Evolutionary conservation across 2,888 invertebrate genomes (phyloP).

Genomic region (Phymatocera aterrima): DNA sequence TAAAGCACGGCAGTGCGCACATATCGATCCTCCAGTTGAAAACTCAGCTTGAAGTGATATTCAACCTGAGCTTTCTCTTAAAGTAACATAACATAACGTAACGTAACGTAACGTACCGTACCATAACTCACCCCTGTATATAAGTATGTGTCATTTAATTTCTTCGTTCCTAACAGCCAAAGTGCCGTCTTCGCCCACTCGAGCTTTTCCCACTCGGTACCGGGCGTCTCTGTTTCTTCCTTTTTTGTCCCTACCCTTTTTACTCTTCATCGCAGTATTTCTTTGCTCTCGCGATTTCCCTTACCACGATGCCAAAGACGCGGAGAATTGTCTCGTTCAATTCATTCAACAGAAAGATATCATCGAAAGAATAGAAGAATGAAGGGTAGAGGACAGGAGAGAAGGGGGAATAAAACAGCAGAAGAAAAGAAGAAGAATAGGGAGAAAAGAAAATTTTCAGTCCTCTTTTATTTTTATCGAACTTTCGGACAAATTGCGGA

Average conservation of each 20-base stretch:
- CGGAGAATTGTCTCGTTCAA: background rate
- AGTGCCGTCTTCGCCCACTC: slow-evolving; percentile 4
- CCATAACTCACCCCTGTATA: slow-evolving; percentile 33
- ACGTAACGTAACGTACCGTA: background rate
- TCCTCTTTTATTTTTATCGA: slow-evolving; percentile 11
- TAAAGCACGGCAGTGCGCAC: background rate
- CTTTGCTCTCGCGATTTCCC: background rate
- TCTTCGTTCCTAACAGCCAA: slow-evolving; percentile 6
- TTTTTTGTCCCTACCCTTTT: too few relatives aligned
- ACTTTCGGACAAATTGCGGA: slow-evolving; percentile 13
- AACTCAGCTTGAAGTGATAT: background rate
- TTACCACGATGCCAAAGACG: background rate
- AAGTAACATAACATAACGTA: background rate
- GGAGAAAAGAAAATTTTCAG: background rate
- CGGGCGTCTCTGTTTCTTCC: background rate
- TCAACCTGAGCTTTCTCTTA: background rate
- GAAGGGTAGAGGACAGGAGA: background rate
- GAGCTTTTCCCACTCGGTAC: slow-evolving; percentile 5
- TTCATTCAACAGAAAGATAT: background rate
- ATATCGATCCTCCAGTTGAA: background rate
- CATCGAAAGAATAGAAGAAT: background rate
- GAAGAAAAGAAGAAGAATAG: background rate
- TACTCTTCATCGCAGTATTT: background rate
- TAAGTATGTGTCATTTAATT: slow-evolving; percentile 38
- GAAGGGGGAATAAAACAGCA: background rate